Base-by-base conservation (phyloP, 1,140 invertebrate genomes). In the Subanguina moxae region DNA sequence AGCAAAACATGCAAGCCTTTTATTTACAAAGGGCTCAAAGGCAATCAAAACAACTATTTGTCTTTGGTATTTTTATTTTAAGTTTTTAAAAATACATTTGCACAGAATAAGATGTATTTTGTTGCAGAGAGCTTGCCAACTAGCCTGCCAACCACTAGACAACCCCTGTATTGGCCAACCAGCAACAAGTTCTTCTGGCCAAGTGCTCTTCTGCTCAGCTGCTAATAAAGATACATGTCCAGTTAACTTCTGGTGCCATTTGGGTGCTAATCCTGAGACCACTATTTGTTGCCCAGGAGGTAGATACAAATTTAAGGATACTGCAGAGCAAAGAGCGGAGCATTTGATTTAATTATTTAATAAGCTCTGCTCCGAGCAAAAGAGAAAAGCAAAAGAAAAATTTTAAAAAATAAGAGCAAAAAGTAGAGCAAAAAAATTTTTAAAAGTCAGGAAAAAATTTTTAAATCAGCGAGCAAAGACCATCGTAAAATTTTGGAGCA, bases 31-130 rank as follows among this genome's bases (percentile, higher is more conserved):
- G 84, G 84, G 7, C 83, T 85, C 57, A 77, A 79, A 52, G 84
- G 84, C 9, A 85, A 85, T 68, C 76, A 82, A n/a, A 85, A 86
- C 73, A 83, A 82, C 64, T 86, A 84, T 62, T 63, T 76, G 11
- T 78, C 80, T 0, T 70, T 78, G 28, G 75, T 73, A 66, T 38
- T 38, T 38, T 11, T 5, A 38, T 38, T 38, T 38, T 38, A 28
- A 52, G 23, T 17, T 13, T 66, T 68, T 72, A 27, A 3, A 42
- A 72, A 1, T 48, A 65, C 30, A 21, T 52, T 62, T 23, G 74
- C 38, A 28, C n/a, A 21, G n/a, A n/a, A n/a, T n/a, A n/a, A n/a
- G n/a, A n/a, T n/a, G n/a, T n/a, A n/a, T n/a, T 67, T 71, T 57
- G 17, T 63, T 72, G 19, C 59, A 78, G 71, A 58, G 80, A 42